Evolutionary conservation across 2,888 invertebrate species (phyloP).

Genomic region (Panorpa germanica): DNA sequence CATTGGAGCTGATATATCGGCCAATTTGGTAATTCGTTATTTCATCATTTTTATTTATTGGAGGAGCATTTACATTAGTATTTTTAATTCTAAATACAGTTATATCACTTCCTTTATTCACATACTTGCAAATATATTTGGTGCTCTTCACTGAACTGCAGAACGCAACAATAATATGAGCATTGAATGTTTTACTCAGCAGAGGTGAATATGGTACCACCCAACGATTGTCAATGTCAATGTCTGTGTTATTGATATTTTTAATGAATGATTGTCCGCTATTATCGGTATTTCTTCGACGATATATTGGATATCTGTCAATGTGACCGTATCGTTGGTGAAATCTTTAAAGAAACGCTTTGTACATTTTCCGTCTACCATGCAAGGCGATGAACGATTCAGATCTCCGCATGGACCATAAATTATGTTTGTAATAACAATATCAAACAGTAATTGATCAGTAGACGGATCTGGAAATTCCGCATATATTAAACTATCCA

Average conservation of each 20-base stretch:
- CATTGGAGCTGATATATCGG: constrained; percentile 15
- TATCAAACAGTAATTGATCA: too few species aligned
- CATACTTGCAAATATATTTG: constrained; percentile 18
- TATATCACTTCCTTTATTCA: constrained; percentile 14
- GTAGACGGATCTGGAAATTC: too few species aligned
- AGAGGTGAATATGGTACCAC: too few species aligned
- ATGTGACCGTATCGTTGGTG: constrained; percentile 14
- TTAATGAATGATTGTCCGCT: too few species aligned
- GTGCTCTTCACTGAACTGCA: constrained; percentile 16
- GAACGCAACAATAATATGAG: constrained; percentile 18
- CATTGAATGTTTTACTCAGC: too few species aligned
- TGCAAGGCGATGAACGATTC: constrained; percentile 14
- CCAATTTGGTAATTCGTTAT: constrained; percentile 14
- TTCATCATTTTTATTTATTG: constrained; percentile 13
- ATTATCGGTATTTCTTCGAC: too few species aligned
- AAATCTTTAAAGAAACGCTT: constrained; percentile 14
- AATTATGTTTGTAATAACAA: too few species aligned
- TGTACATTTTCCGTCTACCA: constrained; percentile 15
- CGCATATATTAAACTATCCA: too few species aligned
- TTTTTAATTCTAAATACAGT: constrained; percentile 10
- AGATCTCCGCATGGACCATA: too few species aligned
- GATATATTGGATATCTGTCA: constrained; percentile 16
- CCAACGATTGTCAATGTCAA: too few species aligned
- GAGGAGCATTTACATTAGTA: constrained; percentile 14
- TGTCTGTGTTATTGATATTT: too few species aligned